Evolutionary conservation across 2,797 vertebrate genomes (phyloP), one percentile per base, ranked within the genome.

Genomic region (Macropodus opercularis): DNA sequence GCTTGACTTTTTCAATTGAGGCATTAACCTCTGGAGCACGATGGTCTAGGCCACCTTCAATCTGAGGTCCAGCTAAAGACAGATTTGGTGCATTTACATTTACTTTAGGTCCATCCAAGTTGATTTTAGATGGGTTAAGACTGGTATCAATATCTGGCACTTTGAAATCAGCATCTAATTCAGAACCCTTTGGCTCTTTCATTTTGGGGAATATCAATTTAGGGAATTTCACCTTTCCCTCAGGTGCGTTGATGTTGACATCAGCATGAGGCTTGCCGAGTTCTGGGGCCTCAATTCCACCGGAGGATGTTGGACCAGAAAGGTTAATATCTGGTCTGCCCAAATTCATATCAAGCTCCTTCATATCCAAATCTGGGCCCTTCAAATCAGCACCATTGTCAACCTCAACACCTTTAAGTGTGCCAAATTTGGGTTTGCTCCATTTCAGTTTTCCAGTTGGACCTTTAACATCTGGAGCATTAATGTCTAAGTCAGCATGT

Each of bases 151-250:
- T 19, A 8, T 50, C 17, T 35, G 70, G 60, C 48, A 34, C 24
- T 21, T 64, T 75, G 6, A 90, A 18, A 29, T 85, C 10, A 21
- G 61, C 62, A 61, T 79, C 76, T 11, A 88, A 34, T 24, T 76
- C 59, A 39, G 69, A 41, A 26, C 39, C 62, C 18, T 81, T 83
- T 22, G 77, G 22, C 8, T 42, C 52, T 62, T 72, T 81, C 0
- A 81, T 8, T 53, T 61, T 81, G 6, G 79, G 76, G 1, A 85
- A 10, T 55, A 80, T 82, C 0, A 87, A 1, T 74, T 76, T 75
- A 2, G 76, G 71, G 0, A 77, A 56, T 36, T 66, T 80, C 1
- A 71, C 1, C 4, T 70, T 85, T 29, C 57, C 46, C 53, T 78
- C 55, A 6, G 41, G 56, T 42, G 58, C 8, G 12, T 83, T 62